A percentile compares a stretch with the other conserved stretches of the same genome.
These are phyloP conservation scores for Menura novaehollandiae DNA, from an alignment of 2,113 vertebrate genomes.

Conservation along the genomic window DNA sequence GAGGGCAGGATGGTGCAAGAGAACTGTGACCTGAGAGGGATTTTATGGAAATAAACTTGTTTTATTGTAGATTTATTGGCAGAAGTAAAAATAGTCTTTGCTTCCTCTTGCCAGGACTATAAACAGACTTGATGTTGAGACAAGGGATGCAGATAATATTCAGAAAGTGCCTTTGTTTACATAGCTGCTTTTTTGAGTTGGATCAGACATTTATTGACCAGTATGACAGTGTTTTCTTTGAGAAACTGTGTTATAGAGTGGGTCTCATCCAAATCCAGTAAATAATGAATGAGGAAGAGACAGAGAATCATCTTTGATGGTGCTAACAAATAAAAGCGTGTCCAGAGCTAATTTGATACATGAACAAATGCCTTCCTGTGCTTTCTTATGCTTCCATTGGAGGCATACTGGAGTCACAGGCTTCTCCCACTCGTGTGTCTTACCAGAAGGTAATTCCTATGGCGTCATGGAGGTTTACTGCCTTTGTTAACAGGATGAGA, in stretches of 20 bases:
- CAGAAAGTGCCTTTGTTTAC: neutral
- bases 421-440: neutral
- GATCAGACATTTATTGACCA: neutral
- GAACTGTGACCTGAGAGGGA: neutral
- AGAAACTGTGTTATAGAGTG: neutral
- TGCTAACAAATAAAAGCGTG: neutral
- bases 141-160: neutral
- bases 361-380: neutral
- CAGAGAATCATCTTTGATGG: neutral
- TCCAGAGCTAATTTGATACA: neutral
- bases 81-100: neutral
- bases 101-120: neutral
- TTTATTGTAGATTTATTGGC: neutral
- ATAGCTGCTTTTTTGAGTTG: neutral
- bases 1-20: neutral
- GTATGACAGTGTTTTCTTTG: neutral
- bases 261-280: neutral
- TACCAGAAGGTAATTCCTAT: neutral
- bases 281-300: neutral
- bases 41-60: neutral
- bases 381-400: neutral
- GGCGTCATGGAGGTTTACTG: neutral
- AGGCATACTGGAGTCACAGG: neutral
- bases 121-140: neutral
- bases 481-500: neutral